These are phyloP conservation scores for Vidua chalybeata DNA, from an alignment of 2,113 vertebrate genomes.

Conservation along the genomic window DNA sequence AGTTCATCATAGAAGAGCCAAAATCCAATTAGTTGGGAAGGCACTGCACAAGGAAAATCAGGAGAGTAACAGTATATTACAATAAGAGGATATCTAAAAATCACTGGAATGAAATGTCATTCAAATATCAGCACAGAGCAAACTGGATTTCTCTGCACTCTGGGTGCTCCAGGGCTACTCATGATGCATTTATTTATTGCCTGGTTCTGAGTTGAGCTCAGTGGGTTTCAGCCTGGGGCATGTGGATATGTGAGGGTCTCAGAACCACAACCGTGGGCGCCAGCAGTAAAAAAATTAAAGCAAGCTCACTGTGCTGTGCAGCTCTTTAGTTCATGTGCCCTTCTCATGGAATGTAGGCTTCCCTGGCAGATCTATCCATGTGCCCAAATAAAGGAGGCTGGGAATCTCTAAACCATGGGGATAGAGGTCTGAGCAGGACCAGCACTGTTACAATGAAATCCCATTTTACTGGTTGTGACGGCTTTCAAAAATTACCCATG, in stretches of 20 bases:
- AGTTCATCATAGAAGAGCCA: background rate
- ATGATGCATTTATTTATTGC: background rate
- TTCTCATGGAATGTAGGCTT: background rate
- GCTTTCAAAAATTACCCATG: background rate
- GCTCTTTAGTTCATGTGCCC: fast-evolving
- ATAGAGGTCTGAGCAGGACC: background rate
- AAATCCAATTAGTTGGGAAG: background rate
- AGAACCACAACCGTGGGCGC: background rate
- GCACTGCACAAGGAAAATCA: background rate
- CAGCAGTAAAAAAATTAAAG: background rate
- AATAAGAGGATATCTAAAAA: background rate
- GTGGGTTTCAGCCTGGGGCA: background rate
- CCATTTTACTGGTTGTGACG: background rate
- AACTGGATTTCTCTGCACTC: background rate
- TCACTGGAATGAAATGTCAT: background rate
- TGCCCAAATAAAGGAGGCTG: background rate
- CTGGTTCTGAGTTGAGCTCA: background rate
- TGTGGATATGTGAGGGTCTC: background rate
- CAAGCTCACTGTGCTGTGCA: background rate
- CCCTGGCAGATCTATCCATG: background rate
- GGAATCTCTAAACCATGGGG: background rate
- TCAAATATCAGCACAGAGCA: background rate
- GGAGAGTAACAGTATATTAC: background rate
- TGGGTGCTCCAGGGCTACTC: too few species aligned
- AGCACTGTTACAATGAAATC: background rate